A percentile compares a stretch with the other conserved stretches of the same genome.
Evolutionary conservation across 2,797 vertebrate species (phyloP).

Genomic region (Rhinophrynus dorsalis): DNA sequence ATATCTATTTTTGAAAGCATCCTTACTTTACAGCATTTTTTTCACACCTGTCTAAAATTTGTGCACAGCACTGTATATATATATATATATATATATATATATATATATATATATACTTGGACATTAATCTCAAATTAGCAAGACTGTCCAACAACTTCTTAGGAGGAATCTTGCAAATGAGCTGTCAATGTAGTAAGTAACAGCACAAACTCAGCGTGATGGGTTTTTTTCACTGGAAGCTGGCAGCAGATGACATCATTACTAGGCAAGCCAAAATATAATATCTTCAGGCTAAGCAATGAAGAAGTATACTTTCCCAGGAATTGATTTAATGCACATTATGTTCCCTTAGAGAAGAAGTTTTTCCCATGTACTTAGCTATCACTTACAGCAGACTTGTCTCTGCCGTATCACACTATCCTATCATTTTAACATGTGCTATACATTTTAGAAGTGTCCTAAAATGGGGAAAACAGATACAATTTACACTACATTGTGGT

Average conservation of each 20-base stretch:
- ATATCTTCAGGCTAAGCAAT: slow-evolving; percentile 41
- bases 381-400: slow-evolving; percentile 10
- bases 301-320: slow-evolving; percentile 43
- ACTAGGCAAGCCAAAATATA: slow-evolving; percentile 29
- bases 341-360: slow-evolving; percentile 38
- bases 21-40: no score
- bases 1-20: no score
- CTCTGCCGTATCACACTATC: slow-evolving; percentile 27
- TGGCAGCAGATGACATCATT: slow-evolving; percentile 43
- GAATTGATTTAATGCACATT: slow-evolving; percentile 47
- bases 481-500: no score
- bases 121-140: neutral
- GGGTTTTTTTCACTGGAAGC: slow-evolving; percentile 14
- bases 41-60: no score
- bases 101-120: no score
- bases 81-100: no score
- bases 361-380: slow-evolving; percentile 41
- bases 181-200: neutral
- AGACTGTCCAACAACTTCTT: neutral
- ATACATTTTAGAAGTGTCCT: neutral
- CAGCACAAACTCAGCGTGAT: neutral
- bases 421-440: neutral
- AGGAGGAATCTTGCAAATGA: neutral
- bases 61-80: no score
- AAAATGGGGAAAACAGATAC: no score